Evolutionary conservation across 2,797 vertebrate genomes (phyloP), one percentile per base, ranked within the genome.

Genomic region (Bufotes viridis): DNA sequence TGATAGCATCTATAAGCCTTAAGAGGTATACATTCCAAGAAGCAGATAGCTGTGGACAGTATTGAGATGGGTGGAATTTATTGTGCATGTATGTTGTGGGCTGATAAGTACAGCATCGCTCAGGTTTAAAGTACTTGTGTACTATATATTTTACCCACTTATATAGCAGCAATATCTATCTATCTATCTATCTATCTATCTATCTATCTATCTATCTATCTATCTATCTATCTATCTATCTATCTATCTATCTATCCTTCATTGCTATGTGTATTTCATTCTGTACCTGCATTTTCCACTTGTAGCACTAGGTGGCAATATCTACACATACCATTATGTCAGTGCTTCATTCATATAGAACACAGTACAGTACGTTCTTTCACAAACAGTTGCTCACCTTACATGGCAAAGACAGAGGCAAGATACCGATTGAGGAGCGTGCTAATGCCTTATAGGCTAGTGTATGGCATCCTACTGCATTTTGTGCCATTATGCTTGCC

Each of bases 281-380:
- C 2, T 63, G 57, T 42, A 14, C 1, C 13, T 84, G 67, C 57
- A 24, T n/a, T 58, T 76, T 13, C 76, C n/a, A 22, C 8, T 11
- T n/a, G 12, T 4, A 76, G 14, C 87, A 85, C 87, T 85, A 88
- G 87, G 60, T 81, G 87, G 78, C 87, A 88, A 78, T 17, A 85
- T 80, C 1, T 65, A 49, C 60, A 81, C 82, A 88, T 51, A 1
- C 29, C 58, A 78, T 60, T 60, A 63, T 76, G 3, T 1, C 17
- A 13, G 8, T 7, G 22, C 65, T 55, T 14, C 76, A 85, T 85
- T 88, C 82, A 72, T 18, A 82, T 26, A 82, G 74, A 61, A 63
- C 22, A 15, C 15, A 82, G 42, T 34, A n/a, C 13, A 7, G n/a
- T 34, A 80, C 22, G 61, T 82, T 76, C 10, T 80, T 55, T 87